Evolutionary conservation across 2,888 invertebrate species (phyloP), one percentile per base, ranked within the genome.

Genomic region (Mystacides longicornis): DNA sequence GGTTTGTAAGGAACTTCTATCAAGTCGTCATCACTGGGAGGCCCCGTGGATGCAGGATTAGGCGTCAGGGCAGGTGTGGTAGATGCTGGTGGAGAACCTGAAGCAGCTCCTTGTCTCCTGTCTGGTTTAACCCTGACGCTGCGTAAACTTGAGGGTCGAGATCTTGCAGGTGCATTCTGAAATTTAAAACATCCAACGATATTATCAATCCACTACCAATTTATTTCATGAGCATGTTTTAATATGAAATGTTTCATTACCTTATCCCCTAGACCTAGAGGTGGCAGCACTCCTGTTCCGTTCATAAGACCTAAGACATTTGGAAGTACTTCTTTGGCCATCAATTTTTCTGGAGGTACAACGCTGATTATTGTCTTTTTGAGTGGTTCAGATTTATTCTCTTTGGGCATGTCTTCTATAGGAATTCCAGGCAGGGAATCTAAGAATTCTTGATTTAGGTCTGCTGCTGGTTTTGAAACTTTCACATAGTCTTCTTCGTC

Each of bases 51-150:
- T 59, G 18, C 45, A 46, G 59, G 52, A 42, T 47, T 68, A 70
- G 20, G 73, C 20, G 37, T 48, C 19, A 31, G 37, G 7, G 21
- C 47, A 16, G 56, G 43, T 14, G 57, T 52, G 46, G 31, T 71
- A 51, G 67, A 73, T 51, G 73, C 72, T 51, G 45, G 56, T 54
- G 61, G 52, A 9, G 56, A 33, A 11, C 51, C 33, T 11, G 45
- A 23, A 4, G 51, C 50, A 2, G 54, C 31, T 1, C 33, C 50
- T 69, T 43, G 52, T 61, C 46, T 33, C 56, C 59, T 23, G 50
- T 61, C 59, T 3, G 56, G 60, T 67, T 86, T 86, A 1, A 86
- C 85, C 7, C 86, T 71, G 23, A 86, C 82, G 37, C 83, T 83
- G 42, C 86, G 78, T 49, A 81, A 64, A 3, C 79, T 78, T 14